Percentiles rank a stretch among this genome's conserved stretches.
These are phyloP conservation scores for Stichodactyla helianthus DNA, from an alignment of 64 coral and sea anemone genomes.

Conservation along the genomic window DNA sequence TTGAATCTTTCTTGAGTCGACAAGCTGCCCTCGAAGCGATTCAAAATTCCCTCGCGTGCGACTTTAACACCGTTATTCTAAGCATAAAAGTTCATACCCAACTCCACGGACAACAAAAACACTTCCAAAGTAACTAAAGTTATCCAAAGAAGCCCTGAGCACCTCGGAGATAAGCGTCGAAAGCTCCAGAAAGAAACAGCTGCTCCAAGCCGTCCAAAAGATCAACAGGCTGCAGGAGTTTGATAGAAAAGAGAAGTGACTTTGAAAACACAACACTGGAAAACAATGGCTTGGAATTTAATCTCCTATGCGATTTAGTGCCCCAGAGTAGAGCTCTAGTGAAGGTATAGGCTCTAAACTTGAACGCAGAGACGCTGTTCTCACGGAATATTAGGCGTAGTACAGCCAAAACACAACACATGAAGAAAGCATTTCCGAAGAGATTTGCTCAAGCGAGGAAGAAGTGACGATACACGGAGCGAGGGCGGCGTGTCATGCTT, in stretches of 20 bases:
- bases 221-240: conserved; percentile 1
- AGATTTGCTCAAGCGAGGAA: conserved; percentile 54
- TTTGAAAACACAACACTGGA: neutral
- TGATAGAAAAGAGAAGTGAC: neutral
- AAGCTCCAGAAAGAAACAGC: neutral
- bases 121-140: neutral
- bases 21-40: neutral
- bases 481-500: neutral
- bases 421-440: conserved; percentile 46
- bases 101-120: neutral
- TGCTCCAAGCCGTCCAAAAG: neutral
- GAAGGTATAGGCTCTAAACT: neutral
- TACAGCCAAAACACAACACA: conserved; percentile 40
- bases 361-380: conserved; percentile 6
- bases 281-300: neutral
- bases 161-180: neutral
- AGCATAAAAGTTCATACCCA: neutral
- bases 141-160: conserved; percentile 1
- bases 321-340: neutral
- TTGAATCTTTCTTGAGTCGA: neutral
- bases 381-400: conserved; percentile 36
- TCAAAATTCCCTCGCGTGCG: neutral
- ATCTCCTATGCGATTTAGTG: neutral
- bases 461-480: conserved; percentile 6
- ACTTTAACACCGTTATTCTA: conserved; percentile 6